phyloP scores from a whole-genome alignment of 2,113 vertebrate genomes.

The Channa maculata region DNA sequence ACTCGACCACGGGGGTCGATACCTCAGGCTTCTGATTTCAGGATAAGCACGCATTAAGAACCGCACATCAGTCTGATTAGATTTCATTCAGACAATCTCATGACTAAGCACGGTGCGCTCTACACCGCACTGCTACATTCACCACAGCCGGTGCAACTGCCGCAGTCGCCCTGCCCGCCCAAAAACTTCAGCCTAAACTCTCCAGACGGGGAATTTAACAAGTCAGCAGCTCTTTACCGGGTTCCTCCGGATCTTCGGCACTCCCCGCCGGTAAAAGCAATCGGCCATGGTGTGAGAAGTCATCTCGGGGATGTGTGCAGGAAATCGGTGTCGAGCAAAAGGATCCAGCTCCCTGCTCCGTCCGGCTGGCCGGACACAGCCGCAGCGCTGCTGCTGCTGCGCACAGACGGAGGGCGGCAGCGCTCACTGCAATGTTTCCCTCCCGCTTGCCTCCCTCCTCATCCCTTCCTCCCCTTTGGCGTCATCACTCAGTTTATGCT shows the following conservation, averaged over 20 bases:
- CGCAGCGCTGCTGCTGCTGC: constrained; percentile 60
- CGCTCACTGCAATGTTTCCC: constrained; percentile 65
- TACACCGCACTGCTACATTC: constrained; percentile 65
- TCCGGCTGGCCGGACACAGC: constrained; percentile 44
- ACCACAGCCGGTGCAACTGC: constrained; percentile 57
- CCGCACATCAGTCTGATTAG: neutral
- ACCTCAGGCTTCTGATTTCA: neutral
- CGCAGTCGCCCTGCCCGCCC: constrained; percentile 74
- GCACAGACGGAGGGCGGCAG: constrained; percentile 56
- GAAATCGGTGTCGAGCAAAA: constrained; percentile 35
- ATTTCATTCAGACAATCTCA: constrained; percentile 19
- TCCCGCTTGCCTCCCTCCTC: constrained; percentile 27
- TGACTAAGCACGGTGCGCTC: constrained; percentile 73
- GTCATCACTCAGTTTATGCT: constrained; percentile 71
- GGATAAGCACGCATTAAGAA: constrained; percentile 10
- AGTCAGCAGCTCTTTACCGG: constrained; percentile 85
- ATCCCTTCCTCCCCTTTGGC: constrained; percentile 35
- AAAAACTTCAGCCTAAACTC: constrained; percentile 82
- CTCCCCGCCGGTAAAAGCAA: constrained; percentile 79
- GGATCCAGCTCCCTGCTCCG: constrained; percentile 41
- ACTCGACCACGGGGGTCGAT: neutral
- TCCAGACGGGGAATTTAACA: constrained; percentile 41
- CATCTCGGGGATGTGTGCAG: constrained; percentile 53
- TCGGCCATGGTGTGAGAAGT: constrained; percentile 82
- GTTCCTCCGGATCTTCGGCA: constrained; percentile 84